Evolutionary conservation across 1,140 invertebrate genomes (phyloP).

Genomic region (Wiebesia pumilae): DNA sequence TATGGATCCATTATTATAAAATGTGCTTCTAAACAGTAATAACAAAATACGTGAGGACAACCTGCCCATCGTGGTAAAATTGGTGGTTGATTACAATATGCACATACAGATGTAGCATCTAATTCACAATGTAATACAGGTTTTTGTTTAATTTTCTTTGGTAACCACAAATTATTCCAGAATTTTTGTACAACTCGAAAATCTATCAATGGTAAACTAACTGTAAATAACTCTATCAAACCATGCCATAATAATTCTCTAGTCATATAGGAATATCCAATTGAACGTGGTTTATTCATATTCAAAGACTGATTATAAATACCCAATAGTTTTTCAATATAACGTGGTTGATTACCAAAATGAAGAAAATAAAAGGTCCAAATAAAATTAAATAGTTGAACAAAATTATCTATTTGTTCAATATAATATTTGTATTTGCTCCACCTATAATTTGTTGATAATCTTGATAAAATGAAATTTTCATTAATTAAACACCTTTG

Average conservation of each 20-base stretch:
- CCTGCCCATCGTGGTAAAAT: constrained; percentile 70
- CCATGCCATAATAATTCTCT: constrained; percentile 73
- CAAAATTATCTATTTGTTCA: constrained; percentile 58
- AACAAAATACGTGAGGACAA: constrained; percentile 71
- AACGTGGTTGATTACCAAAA: constrained; percentile 65
- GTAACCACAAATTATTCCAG: constrained; percentile 58
- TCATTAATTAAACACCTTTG: constrained; percentile 60
- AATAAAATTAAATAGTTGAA: constrained; percentile 64
- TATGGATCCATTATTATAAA: constrained; percentile 65
- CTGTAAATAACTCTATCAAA: constrained; percentile 68
- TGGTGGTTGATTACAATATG: constrained; percentile 66
- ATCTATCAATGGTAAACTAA: constrained; percentile 70
- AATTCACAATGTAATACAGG: constrained; percentile 54
- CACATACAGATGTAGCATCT: constrained; percentile 61
- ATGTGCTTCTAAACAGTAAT: constrained; percentile 70
- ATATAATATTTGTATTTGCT: constrained; percentile 57
- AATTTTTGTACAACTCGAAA: constrained; percentile 64
- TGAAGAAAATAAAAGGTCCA: constrained; percentile 68
- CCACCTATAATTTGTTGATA: constrained; percentile 28
- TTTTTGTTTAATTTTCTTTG: neutral
- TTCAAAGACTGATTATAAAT: constrained; percentile 63
- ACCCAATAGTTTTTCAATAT: constrained; percentile 65
- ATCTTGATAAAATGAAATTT: constrained; percentile 47
- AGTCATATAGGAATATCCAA: constrained; percentile 74
- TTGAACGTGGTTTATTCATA: constrained; percentile 63